These are phyloP conservation scores for Phrynocephalus versicolor DNA, from an alignment of 2,113 vertebrate genomes.

Conservation along the genomic window DNA sequence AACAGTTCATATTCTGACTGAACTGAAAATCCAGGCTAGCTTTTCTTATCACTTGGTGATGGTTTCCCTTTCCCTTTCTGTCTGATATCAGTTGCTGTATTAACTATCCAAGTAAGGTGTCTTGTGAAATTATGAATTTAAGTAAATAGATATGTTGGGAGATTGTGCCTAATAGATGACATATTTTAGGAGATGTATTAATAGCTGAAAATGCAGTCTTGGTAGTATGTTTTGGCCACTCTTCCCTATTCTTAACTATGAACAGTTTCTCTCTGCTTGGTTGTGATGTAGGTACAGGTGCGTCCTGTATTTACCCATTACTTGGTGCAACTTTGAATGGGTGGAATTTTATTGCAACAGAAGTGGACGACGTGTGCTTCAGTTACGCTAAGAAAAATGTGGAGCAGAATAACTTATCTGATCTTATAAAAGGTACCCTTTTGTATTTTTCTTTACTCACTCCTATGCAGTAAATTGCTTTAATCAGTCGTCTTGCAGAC, in stretches of 20 bases:
- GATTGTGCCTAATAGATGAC: background rate
- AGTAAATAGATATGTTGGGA: background rate
- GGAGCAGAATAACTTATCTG: slow-evolving; percentile 93
- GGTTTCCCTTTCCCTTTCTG: background rate
- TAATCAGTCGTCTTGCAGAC: background rate
- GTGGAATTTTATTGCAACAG: slow-evolving; percentile 98
- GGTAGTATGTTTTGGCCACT: background rate
- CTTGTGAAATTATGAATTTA: background rate
- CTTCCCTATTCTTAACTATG: background rate
- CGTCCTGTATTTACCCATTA: slow-evolving; percentile 97
- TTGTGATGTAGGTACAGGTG: slow-evolving; percentile 86
- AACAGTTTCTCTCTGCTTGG: background rate
- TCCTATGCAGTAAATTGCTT: background rate
- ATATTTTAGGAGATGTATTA: background rate
- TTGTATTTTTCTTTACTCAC: background rate
- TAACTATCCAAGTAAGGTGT: background rate
- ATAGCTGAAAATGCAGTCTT: background rate
- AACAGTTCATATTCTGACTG: background rate
- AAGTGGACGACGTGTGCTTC: slow-evolving; percentile 98
- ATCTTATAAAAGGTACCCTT: slow-evolving; percentile 91
- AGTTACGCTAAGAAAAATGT: slow-evolving; percentile 98
- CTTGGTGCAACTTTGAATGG: slow-evolving; percentile 96
- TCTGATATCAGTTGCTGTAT: background rate
- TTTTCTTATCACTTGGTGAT: background rate
- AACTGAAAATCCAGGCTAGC: background rate